Percentiles rank a stretch among this genome's conserved stretches.
Conservation (phyloP, 2,113 vertebrate species). For the Formicarius rufipectus region DNA sequence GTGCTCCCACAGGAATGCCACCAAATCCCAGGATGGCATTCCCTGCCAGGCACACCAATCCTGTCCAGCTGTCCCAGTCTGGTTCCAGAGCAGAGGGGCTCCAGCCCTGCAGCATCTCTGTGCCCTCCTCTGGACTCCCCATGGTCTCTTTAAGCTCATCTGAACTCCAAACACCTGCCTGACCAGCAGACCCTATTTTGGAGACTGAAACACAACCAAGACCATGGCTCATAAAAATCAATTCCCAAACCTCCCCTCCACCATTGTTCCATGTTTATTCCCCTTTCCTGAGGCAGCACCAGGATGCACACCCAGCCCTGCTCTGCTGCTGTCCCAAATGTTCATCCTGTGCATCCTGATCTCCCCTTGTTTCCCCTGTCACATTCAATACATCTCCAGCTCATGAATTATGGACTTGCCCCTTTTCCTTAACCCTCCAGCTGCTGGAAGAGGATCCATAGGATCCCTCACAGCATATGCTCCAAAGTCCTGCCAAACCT, state of each 20-base stretch:
- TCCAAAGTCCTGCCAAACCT: neutral
- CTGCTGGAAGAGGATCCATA: neutral
- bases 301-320: neutral
- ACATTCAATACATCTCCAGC: neutral
- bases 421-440: neutral
- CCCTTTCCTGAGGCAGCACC: neutral
- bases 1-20: too few relatives aligned
- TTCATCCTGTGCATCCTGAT: neutral
- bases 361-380: conserved; percentile 1
- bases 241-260: too few relatives aligned
- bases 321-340: neutral
- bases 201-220: neutral
- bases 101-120: too few relatives aligned
- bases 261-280: too few relatives aligned
- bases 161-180: neutral
- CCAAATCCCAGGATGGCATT: too few relatives aligned
- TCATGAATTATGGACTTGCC: neutral
- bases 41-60: too few relatives aligned
- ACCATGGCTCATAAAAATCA: accelerated
- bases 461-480: neutral
- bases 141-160: neutral
- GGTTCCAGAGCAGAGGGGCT: neutral
- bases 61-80: neutral
- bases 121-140: too few relatives aligned
- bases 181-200: neutral